phyloP scores from a whole-genome alignment of 2,888 invertebrate genomes.

The Apamea anceps region DNA sequence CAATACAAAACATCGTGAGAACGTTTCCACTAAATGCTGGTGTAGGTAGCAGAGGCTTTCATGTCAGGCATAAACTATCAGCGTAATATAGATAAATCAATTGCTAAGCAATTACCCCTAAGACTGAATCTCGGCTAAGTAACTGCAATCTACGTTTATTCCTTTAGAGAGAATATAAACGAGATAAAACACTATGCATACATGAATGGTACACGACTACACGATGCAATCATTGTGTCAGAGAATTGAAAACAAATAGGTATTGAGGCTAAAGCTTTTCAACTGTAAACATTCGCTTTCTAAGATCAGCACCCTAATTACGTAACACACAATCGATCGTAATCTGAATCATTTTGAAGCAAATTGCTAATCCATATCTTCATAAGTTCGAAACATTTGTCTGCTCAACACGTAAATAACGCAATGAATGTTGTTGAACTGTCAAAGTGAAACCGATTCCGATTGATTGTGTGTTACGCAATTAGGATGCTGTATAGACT shows the following conservation, averaged over 20 bases:
- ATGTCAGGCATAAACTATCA: constrained; percentile 59
- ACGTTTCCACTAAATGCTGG: constrained; percentile 34
- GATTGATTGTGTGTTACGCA: too few relatives aligned
- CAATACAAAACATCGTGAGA: constrained; percentile 55
- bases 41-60: constrained; percentile 50
- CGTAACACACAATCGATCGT: too few relatives aligned
- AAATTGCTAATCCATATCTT: too few relatives aligned
- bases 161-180: constrained; percentile 45
- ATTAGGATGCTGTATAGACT: not conserved
- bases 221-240: constrained; percentile 11
- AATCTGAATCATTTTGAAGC: too few relatives aligned
- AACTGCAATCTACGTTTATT: constrained; percentile 37
- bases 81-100: constrained; percentile 56
- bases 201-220: constrained; percentile 10
- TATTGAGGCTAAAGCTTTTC: not conserved
- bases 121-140: constrained; percentile 48
- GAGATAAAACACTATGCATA: constrained; percentile 34
- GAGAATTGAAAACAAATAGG: constrained; percentile 17
- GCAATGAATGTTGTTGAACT: too few relatives aligned
- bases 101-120: constrained; percentile 48
- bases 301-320: too few relatives aligned
- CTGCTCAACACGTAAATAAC: too few relatives aligned
- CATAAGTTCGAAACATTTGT: too few relatives aligned
- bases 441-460: too few relatives aligned
- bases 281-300: constrained; percentile 15